A percentile compares a stretch with the other conserved stretches of the same genome.
These are phyloP conservation scores for Opisthograptis luteolata DNA, from an alignment of 2,888 invertebrate species.

Conservation along the genomic window DNA sequence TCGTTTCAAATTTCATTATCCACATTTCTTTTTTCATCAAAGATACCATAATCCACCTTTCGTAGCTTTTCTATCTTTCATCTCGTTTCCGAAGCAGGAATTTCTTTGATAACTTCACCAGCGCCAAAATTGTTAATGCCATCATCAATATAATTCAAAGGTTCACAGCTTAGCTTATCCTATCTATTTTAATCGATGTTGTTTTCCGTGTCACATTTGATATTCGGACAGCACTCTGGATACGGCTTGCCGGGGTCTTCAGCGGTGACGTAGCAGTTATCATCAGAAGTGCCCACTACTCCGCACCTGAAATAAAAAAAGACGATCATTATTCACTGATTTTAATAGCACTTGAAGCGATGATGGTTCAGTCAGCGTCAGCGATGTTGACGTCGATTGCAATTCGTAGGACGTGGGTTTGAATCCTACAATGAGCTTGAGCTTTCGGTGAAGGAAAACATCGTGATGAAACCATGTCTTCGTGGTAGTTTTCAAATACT, in stretches of 20 bases:
- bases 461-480: no score
- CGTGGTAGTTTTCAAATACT: no score
- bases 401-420: no score
- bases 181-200: constrained; percentile 35
- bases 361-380: no score
- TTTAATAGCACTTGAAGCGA: no score
- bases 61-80: background rate
- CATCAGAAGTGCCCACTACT: constrained; percentile 41
- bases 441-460: no score
- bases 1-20: background rate
- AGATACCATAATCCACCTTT: background rate
- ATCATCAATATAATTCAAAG: constrained; percentile 37
- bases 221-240: constrained; percentile 59
- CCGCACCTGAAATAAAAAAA: constrained; percentile 62
- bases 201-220: constrained; percentile 64
- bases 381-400: no score
- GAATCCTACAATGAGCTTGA: no score
- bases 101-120: background rate
- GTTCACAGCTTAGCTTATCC: constrained; percentile 24
- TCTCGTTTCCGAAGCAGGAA: background rate
- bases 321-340: background rate
- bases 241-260: constrained; percentile 56
- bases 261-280: constrained; percentile 53
- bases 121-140: constrained; percentile 26
- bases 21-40: background rate